These are phyloP conservation scores for Meiosimyza platycephala DNA, from an alignment of 2,888 invertebrate species.

Conservation along the genomic window DNA sequence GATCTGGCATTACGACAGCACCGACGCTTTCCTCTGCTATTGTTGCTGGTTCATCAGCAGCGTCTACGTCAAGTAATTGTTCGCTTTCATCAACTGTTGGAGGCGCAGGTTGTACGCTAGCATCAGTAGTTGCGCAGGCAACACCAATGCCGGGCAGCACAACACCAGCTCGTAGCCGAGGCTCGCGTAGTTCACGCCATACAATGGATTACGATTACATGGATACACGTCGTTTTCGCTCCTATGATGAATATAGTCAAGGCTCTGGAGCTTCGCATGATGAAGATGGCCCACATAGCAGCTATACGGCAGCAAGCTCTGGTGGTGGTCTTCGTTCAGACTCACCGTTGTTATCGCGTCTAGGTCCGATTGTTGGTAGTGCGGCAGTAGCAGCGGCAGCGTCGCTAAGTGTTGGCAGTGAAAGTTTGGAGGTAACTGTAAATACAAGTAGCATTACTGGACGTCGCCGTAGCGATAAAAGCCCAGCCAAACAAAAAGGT, in stretches of 20 bases:
- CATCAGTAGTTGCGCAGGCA: constrained; percentile 56
- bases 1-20: constrained; percentile 45
- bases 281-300: constrained; percentile 65
- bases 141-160: constrained; percentile 67
- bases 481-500: constrained; percentile 61
- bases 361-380: constrained; percentile 67
- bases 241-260: constrained; percentile 80
- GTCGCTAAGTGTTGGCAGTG: constrained; percentile 38
- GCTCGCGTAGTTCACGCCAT: constrained; percentile 61
- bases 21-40: constrained; percentile 54
- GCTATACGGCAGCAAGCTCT: constrained; percentile 46
- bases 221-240: constrained; percentile 70
- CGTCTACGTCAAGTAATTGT: constrained; percentile 39
- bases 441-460: constrained; percentile 52
- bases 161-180: constrained; percentile 69
- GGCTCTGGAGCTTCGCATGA: constrained; percentile 76
- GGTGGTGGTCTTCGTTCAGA: constrained; percentile 56
- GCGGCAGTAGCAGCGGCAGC: constrained; percentile 41
- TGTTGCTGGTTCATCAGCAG: constrained; percentile 46
- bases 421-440: constrained; percentile 53
- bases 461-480: constrained; percentile 67
- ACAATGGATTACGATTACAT: constrained; percentile 62
- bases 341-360: constrained; percentile 60
- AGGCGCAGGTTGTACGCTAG: constrained; percentile 37
- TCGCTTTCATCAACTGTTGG: constrained; percentile 36